Percentiles rank a stretch among this genome's conserved stretches.
These are phyloP conservation scores for Mustela erminea DNA, from an alignment of 2,797 vertebrate genomes.

Conservation along the genomic window DNA sequence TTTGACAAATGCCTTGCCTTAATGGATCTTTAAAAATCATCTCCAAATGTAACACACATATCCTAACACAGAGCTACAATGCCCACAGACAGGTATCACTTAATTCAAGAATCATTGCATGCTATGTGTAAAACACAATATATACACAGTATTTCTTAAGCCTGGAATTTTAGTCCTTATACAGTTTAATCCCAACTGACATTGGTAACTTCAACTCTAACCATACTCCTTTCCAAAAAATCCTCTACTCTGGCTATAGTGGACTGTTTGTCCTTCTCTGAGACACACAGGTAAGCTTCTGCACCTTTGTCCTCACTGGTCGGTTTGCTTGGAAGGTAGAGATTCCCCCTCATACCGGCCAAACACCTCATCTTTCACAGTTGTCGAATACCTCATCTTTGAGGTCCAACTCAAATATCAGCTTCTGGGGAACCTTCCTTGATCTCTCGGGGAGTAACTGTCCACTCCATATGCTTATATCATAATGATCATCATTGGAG, in stretches of 20 bases:
- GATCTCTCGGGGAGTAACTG: background rate
- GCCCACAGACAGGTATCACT: background rate
- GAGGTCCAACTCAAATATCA: background rate
- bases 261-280: background rate
- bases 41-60: slow-evolving; percentile 1
- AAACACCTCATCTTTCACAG: background rate
- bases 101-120: slow-evolving; percentile 20
- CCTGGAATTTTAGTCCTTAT: background rate
- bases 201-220: slow-evolving; percentile 26
- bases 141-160: background rate
- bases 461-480: background rate
- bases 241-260: background rate
- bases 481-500: background rate
- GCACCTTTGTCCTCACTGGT: background rate
- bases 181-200: background rate
- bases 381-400: background rate
- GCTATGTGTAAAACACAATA: background rate
- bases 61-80: background rate
- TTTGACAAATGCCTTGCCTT: slow-evolving; percentile 15
- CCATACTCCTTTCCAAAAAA: slow-evolving; percentile 33
- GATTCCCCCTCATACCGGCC: background rate
- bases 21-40: slow-evolving; percentile 36
- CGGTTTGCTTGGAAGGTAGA: background rate
- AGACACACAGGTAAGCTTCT: background rate
- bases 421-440: background rate